Base-by-base conservation (phyloP, 2,113 vertebrate genomes). In the Xenopus borealis region DNA sequence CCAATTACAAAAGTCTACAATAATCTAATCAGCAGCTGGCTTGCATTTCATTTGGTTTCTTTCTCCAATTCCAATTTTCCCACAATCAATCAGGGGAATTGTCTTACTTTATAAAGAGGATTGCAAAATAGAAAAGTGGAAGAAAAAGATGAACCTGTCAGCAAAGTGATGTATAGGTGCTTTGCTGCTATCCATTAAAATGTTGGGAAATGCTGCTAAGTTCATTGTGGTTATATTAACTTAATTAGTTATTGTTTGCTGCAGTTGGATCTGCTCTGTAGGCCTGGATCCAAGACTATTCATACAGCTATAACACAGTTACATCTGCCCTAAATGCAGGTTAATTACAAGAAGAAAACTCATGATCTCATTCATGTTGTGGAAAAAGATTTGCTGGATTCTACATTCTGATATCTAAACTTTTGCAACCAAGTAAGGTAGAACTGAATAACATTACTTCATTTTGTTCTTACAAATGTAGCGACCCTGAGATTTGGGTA, bases 101-200 rank as follows among this genome's bases (percentile, higher is more conserved):
- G 70, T 77, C 83, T 80, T 75, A 17, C 83, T 79, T 70, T 80
- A 61, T 80, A 78, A 79, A 74, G 78, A 58, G 66, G 81, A 81
- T 10, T 79, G 2, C 79, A 10, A 14, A 19, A 40, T 27, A 10
- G 58, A 64, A 23, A 55, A 1, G 50, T 10, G 9, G 14, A 18
- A 30, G 23, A 0, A 62, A 75, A 10, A 12, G 61, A 23, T 13
- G 1, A 62, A 53, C 59, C 57, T 62, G 1, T 10, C 13, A 23
- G n/a, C 16, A 10, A n/a, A n/a, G 2, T n/a, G n/a, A 58, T 67
- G 19, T 67, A 27, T 52, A 50, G 65, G 65, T 45, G 46, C 23
- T 80, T 82, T 84, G 82, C 83, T 72, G 81, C 80, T 82, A 82
- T 78, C 81, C 81, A 80, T 45, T 50, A 81, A 83, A 79, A 80